Percentiles rank a stretch among this genome's conserved stretches.
These are phyloP conservation scores for Gobiocypris rarus DNA, from an alignment of 2,113 vertebrate genomes.

Conservation along the genomic window DNA sequence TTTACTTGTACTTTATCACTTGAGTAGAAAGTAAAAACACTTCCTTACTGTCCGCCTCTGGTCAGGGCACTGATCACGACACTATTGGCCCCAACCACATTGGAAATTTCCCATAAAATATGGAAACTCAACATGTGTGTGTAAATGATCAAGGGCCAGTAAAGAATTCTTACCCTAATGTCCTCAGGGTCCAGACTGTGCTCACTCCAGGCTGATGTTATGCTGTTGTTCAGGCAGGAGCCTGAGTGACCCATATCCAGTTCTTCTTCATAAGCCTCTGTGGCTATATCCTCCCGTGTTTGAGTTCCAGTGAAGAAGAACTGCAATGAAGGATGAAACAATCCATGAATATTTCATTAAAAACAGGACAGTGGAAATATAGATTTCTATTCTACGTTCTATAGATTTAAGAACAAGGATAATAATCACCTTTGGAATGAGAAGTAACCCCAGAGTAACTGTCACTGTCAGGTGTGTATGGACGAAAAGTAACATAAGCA, in stretches of 20 bases:
- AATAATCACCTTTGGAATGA: slow-evolving; percentile 92
- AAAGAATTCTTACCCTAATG: slow-evolving; percentile 82
- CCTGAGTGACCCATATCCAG: slow-evolving; percentile 97
- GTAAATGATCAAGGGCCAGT: neutral
- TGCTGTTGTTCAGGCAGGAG: slow-evolving; percentile 97
- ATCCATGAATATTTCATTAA: neutral
- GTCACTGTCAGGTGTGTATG: slow-evolving; percentile 97
- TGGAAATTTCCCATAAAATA: no score
- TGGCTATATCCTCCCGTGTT: slow-evolving; percentile 93
- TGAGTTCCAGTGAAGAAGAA: slow-evolving; percentile 92
- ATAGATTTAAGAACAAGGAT: neutral
- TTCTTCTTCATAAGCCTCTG: slow-evolving; percentile 97
- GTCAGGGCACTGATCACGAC: no score
- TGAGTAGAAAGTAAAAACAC: no score
- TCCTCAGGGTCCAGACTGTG: slow-evolving; percentile 98
- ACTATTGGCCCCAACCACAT: no score
- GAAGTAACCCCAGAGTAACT: slow-evolving; percentile 89
- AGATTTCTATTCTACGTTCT: neutral
- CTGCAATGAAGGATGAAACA: slow-evolving; percentile 68
- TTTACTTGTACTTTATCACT: no score
- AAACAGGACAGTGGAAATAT: neutral
- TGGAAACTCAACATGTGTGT: neutral
- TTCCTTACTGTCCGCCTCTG: no score
- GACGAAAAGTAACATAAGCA: slow-evolving; percentile 93
- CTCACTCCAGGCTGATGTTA: slow-evolving; percentile 98